Percentiles rank a stretch among this genome's conserved stretches.
These are phyloP conservation scores for Erannis defoliaria DNA, from an alignment of 2,888 invertebrate genomes.

Conservation along the genomic window DNA sequence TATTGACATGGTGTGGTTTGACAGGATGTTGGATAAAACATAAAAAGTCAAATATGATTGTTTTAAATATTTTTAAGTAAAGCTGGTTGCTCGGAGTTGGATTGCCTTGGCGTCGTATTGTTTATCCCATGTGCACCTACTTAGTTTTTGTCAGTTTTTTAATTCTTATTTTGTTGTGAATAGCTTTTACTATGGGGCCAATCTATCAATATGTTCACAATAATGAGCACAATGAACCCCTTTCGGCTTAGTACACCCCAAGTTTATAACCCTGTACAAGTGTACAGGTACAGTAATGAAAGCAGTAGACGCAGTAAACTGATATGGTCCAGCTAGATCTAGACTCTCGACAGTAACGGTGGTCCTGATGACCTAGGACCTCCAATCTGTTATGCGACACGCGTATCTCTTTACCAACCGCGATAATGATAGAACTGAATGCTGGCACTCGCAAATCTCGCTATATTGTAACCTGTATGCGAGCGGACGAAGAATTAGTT, in stretches of 20 bases:
- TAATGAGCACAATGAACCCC: no score
- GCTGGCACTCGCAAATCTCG: constrained; percentile 4
- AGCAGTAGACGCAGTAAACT: no score
- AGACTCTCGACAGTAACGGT: neutral
- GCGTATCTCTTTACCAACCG: constrained; percentile 10
- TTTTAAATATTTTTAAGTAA: constrained; percentile 11
- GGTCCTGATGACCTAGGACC: constrained; percentile 21
- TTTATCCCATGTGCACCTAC: neutral
- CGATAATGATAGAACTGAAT: neutral
- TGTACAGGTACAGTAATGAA: no score
- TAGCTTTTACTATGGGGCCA: no score
- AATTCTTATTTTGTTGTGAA: no score
- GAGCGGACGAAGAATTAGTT: constrained; percentile 7
- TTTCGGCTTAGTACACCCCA: no score
- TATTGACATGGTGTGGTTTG: constrained; percentile 8
- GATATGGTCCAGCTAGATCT: neutral
- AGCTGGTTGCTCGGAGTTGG: neutral
- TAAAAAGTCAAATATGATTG: neutral
- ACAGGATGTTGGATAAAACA: constrained; percentile 10
- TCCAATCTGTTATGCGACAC: constrained; percentile 10
- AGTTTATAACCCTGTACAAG: no score
- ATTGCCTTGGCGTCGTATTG: constrained; percentile 1
- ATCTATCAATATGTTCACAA: no score
- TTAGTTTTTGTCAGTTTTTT: neutral
- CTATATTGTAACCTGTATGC: constrained; percentile 2